Percentiles rank a stretch among this genome's conserved stretches.
These are phyloP conservation scores for Drosophila setifemur DNA, from an alignment of 1,140 invertebrate genomes.

Conservation along the genomic window DNA sequence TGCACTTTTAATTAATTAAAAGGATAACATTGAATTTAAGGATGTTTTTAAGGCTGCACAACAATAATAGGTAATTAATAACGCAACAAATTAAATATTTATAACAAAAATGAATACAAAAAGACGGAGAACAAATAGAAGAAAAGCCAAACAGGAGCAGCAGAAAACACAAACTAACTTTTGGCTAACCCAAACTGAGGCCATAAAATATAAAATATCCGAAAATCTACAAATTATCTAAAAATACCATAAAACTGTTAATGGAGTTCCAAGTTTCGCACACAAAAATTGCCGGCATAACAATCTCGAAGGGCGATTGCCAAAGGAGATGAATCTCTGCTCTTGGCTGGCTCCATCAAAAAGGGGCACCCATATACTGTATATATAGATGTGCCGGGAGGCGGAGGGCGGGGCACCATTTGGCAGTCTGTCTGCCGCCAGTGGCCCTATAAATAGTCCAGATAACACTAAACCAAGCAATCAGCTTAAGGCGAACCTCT, in stretches of 20 bases:
- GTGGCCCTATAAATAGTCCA: slow-evolving; percentile 43
- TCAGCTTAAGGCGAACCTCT: slow-evolving; percentile 47
- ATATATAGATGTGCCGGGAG: background rate
- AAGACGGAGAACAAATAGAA: too few species aligned
- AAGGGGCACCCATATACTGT: background rate
- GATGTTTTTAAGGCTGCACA: too few species aligned
- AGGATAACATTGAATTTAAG: too few species aligned
- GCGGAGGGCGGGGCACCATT: background rate
- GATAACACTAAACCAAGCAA: slow-evolving; percentile 49
- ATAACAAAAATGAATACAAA: too few species aligned
- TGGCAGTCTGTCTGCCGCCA: slow-evolving; percentile 39
- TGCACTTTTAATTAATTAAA: too few species aligned
- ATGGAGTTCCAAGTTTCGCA: background rate
- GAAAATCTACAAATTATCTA: background rate
- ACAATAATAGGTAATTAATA: too few species aligned
- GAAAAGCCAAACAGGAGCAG: too few species aligned
- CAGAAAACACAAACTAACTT: background rate
- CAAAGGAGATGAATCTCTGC: slow-evolving; percentile 28
- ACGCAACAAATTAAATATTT: too few species aligned
- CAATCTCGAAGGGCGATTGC: slow-evolving; percentile 21
- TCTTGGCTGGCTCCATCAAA: slow-evolving; percentile 18
- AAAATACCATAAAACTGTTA: slow-evolving; percentile 11
- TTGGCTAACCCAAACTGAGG: background rate
- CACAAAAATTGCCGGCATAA: slow-evolving; percentile 6
- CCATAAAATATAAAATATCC: background rate